Conservation (phyloP, 2,113 vertebrate genomes). For the Puffinus mauretanicus region DNA sequence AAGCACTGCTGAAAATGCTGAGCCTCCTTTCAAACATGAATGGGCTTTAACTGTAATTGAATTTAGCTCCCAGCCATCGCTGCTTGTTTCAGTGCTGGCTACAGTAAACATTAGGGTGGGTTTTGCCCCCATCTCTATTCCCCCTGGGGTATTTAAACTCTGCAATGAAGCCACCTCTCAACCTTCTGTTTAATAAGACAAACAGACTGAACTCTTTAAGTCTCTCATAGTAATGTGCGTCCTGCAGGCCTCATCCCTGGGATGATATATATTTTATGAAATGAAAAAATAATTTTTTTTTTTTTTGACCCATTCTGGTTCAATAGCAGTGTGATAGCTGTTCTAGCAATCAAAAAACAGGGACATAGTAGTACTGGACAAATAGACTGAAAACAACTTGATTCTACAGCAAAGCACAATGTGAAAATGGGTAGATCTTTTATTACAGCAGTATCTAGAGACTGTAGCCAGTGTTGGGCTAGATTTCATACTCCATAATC, state of each 20-base stretch:
- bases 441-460: neutral
- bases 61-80: neutral
- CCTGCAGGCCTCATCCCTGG: neutral
- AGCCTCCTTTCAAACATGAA: neutral
- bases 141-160: neutral
- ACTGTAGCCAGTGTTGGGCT: neutral
- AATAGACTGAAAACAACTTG: neutral
- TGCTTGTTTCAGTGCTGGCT: neutral
- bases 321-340: neutral
- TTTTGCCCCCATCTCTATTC: neutral
- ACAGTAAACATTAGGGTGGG: neutral
- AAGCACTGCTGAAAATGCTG: neutral
- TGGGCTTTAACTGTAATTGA: neutral
- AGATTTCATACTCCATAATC: neutral
- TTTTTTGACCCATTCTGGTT: rapidly evolving
- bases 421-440: neutral
- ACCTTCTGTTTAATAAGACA: neutral
- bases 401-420: neutral
- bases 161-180: neutral
- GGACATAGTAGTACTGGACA: neutral
- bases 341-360: neutral
- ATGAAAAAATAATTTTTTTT: neutral
- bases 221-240: neutral
- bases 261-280: neutral
- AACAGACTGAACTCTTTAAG: neutral